Evolutionary conservation across 53 echinoderm and acorn worm genomes (phyloP), one percentile per base, ranked within the genome.

Genomic region (Patiria pectinifera): DNA sequence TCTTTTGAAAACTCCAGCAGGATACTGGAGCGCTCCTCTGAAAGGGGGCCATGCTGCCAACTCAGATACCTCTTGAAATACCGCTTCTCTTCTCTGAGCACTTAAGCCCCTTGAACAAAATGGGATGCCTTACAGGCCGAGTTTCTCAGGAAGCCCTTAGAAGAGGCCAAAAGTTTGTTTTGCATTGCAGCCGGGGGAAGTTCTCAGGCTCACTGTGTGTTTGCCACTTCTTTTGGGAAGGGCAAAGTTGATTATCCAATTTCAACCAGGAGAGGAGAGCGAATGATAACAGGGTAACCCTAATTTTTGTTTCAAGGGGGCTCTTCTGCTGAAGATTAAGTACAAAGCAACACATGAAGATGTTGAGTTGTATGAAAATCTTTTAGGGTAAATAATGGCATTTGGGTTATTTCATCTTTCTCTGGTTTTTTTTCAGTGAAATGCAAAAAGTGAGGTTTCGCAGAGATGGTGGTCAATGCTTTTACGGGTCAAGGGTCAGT

Each of bases 171-270:
- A 0, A 25, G 74, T 87, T 87, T 87, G 87, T 87, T 75, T 74
- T 87, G 87, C 49, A 75, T 23, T 21, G 47, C 2, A 44, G 14
- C 45, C 75, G 13, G 75, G 75, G 74, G 49, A 53, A 12, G 11
- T 58, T 25, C 76, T 87, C 44, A 25, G 75, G 13, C 48, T 49
- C 45, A 85, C 53, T 58, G 24, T 87, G 87, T 44, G 86, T 71
- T 16, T 24, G 22, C 35, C 3, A 62, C 62, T 44, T 12, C 62
- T 66, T 66, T 59, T 8, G 58, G 18, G 62, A 24, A 77, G 87
- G 61, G 78, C 23, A 60, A 76, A 60, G 76, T 87, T 61, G 48
- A 59, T 78, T 76, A 87, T 87, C 87, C 77, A 77, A 87, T 87
- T 87, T 87, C 25, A 18, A 22, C 78, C 44, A 58, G 76, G 60